phyloP scores from a whole-genome alignment of 2,797 vertebrate species.

The Serranus cabrilla region DNA sequence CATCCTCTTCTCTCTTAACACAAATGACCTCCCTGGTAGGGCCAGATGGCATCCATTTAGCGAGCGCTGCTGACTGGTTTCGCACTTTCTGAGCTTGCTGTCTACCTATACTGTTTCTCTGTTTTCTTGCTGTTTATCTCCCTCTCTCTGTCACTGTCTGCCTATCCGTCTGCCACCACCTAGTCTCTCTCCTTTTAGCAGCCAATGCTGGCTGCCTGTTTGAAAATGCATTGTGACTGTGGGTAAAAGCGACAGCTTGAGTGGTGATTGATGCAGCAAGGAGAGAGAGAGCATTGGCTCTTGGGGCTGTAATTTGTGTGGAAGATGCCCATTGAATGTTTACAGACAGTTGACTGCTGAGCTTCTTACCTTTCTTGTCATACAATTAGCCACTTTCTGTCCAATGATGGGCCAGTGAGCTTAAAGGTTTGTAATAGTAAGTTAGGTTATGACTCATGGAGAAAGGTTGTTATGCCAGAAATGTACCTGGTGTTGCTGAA shows the following conservation, averaged over 20 bases:
- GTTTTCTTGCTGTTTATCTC: slow-evolving; percentile 7
- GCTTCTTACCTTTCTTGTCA: slow-evolving; percentile 21
- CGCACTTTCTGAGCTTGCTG: slow-evolving; percentile 62
- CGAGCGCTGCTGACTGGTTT: slow-evolving; percentile 50
- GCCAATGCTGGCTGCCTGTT: slow-evolving; percentile 27
- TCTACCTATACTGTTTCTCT: slow-evolving; percentile 25
- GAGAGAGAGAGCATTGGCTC: slow-evolving; percentile 17
- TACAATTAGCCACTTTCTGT: slow-evolving; percentile 24
- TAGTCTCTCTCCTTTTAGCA: slow-evolving; percentile 17
- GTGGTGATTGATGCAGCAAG: slow-evolving; percentile 60
- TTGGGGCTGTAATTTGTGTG: slow-evolving; percentile 49
- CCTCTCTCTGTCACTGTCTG: slow-evolving; percentile 7
- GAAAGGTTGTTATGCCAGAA: slow-evolving; percentile 6
- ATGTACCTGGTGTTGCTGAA: slow-evolving; percentile 1
- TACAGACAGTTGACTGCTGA: slow-evolving; percentile 28
- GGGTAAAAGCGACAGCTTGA: slow-evolving; percentile 54
- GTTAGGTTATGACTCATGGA: slow-evolving; percentile 13
- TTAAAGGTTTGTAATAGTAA: background rate
- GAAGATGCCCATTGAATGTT: slow-evolving; percentile 43
- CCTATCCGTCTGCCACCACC: slow-evolving; percentile 15
- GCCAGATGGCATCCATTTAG: slow-evolving; percentile 78
- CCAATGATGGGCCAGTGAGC: background rate
- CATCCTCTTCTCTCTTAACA: slow-evolving; percentile 55
- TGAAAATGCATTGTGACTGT: slow-evolving; percentile 53
- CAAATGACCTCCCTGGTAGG: slow-evolving; percentile 65